phyloP scores from a whole-genome alignment of 2,797 vertebrate species.

The Spinus pinus region DNA sequence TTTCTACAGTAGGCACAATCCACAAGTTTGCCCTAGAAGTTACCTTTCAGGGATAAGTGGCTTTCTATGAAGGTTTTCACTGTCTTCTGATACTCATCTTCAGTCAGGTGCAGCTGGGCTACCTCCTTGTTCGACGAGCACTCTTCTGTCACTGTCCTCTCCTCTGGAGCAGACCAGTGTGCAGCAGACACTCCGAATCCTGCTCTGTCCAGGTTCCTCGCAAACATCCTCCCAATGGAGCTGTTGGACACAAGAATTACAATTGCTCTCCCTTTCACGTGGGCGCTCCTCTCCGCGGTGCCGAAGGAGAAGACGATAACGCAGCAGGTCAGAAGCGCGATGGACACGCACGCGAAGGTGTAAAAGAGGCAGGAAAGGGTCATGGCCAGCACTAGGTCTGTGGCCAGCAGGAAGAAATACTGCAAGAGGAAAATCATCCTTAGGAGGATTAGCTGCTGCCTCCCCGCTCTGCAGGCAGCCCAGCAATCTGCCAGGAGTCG shows the following conservation, averaged over 20 bases:
- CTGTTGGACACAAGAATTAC: conserved; percentile 7
- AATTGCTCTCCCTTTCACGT: background rate
- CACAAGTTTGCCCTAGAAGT: background rate
- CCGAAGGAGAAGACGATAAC: conserved; percentile 15
- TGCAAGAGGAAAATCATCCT: conserved; percentile 2
- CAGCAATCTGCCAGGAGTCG: conserved; percentile 1
- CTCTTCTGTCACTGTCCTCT: background rate
- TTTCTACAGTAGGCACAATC: background rate
- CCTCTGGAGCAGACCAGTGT: background rate
- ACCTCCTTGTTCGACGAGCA: background rate
- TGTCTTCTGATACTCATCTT: conserved; percentile 28
- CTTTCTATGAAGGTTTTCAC: conserved; percentile 33
- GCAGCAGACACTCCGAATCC: background rate
- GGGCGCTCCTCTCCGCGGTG: background rate
- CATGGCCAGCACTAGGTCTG: conserved; percentile 57
- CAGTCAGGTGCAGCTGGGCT: background rate
- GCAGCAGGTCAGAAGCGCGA: background rate
- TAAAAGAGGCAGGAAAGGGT: conserved; percentile 55
- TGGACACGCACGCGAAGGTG: background rate
- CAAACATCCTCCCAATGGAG: conserved; percentile 23
- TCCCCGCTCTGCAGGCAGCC: background rate
- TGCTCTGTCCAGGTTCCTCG: background rate
- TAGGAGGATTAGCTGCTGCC: background rate
- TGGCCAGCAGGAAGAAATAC: conserved; percentile 39
- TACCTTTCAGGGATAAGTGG: conserved; percentile 42